phyloP scores from a whole-genome alignment of 2,888 invertebrate species.

The Boloria euphrosyne region DNA sequence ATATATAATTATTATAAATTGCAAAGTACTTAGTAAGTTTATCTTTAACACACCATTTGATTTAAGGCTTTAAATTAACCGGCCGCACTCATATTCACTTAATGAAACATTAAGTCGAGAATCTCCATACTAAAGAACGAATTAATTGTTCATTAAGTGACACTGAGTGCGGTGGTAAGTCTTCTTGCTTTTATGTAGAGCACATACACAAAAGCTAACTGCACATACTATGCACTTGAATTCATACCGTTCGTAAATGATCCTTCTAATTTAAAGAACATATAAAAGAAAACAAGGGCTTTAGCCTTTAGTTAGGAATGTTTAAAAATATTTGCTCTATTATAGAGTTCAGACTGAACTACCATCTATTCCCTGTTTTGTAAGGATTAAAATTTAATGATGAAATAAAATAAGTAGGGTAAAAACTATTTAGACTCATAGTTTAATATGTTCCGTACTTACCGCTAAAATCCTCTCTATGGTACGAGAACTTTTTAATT shows the following conservation, averaged over 20 bases:
- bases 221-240: no score
- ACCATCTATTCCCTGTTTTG: conserved; percentile 12
- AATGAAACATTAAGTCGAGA: no score
- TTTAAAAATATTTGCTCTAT: conserved; percentile 14
- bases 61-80: no score
- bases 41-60: no score
- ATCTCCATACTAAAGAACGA: no score
- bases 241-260: neutral
- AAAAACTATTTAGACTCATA: conserved; percentile 23
- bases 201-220: no score
- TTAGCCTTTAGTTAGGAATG: conserved; percentile 3
- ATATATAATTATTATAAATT: neutral
- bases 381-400: conserved; percentile 22
- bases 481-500: conserved; percentile 28
- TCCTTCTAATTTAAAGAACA: conserved; percentile 1
- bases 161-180: no score
- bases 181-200: no score
- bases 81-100: no score
- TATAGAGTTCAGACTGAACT: conserved; percentile 10
- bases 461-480: conserved; percentile 22
- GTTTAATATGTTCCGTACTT: conserved; percentile 27
- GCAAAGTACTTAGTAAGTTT: neutral
- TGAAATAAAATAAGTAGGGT: conserved; percentile 24
- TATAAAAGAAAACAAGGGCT: conserved; percentile 4
- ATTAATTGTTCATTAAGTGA: no score